Conservation (phyloP, 2,797 vertebrate species). For the Danio kyathit region DNA sequence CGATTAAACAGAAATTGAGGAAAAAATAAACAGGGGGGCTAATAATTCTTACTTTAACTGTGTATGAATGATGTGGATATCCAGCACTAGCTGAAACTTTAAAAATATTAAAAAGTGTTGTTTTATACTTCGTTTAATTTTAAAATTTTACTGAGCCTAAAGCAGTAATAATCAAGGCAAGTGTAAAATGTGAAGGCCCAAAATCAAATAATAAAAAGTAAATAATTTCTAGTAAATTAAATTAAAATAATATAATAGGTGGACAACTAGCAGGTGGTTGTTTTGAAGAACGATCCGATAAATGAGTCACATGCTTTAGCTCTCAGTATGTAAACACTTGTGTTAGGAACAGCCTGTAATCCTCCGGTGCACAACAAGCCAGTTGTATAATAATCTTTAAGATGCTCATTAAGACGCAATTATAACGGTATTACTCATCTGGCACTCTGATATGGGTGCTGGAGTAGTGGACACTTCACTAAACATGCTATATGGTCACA, state of each 20-base stretch:
- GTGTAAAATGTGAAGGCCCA: not conserved
- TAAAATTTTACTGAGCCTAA: not conserved
- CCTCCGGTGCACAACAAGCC: slow-evolving; percentile 12
- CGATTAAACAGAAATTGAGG: too few relatives aligned
- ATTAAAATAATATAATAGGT: not conserved
- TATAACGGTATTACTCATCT: not conserved
- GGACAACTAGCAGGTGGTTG: not conserved
- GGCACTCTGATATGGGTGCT: too few relatives aligned
- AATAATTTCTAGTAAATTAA: not conserved
- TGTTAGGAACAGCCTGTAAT: slow-evolving; percentile 19
- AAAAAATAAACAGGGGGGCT: too few relatives aligned
- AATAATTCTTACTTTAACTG: too few relatives aligned
- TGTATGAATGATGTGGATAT: too few relatives aligned
- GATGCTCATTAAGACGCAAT: not conserved
- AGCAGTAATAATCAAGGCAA: not conserved
- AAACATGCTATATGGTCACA: not conserved
- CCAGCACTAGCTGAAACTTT: too few relatives aligned
- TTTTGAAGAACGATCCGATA: slow-evolving; percentile 13
- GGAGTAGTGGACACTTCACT: not conserved
- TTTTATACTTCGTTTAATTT: too few relatives aligned
- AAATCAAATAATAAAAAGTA: too few relatives aligned
- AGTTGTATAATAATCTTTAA: slow-evolving; percentile 38
- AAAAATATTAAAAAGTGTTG: too few relatives aligned
- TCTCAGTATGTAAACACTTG: slow-evolving; percentile 19
- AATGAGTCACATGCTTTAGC: slow-evolving; percentile 12